Evolutionary conservation across 2,888 invertebrate genomes (phyloP).

Genomic region (Acleris cristana): DNA sequence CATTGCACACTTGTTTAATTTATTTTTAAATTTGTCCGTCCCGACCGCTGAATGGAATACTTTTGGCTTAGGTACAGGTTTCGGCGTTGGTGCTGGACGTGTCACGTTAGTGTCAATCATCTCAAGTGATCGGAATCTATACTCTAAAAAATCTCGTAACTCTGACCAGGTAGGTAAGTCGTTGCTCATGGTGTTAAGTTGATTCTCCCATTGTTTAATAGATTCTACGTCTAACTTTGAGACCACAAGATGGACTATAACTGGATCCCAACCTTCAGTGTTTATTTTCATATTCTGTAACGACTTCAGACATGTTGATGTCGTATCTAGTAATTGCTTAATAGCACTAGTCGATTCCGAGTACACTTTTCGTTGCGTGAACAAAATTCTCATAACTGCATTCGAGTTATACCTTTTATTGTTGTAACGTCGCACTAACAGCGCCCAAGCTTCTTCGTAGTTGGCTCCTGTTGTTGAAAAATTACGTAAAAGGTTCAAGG

Average conservation of each 20-base stretch:
- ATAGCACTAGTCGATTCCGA: constrained; percentile 31
- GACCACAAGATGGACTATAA: not conserved
- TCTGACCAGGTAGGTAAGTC: constrained; percentile 14
- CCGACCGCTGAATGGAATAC: not conserved
- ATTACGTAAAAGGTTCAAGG: constrained; percentile 38
- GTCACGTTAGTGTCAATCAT: constrained; percentile 3
- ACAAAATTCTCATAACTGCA: constrained; percentile 39
- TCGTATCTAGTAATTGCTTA: constrained; percentile 10
- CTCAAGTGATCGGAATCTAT: constrained; percentile 7
- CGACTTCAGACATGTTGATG: constrained; percentile 19
- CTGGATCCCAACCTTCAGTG: constrained; percentile 4
- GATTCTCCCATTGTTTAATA: constrained; percentile 11
- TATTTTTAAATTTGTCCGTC: not conserved
- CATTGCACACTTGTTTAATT: constrained; percentile 3
- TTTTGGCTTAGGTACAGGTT: constrained; percentile 7
- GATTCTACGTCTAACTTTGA: constrained; percentile 12
- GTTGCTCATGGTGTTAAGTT: constrained; percentile 5
- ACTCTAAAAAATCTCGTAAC: constrained; percentile 6
- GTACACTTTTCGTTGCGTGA: constrained; percentile 35
- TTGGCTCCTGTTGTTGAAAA: constrained; percentile 40
- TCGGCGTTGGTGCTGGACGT: constrained; percentile 1
- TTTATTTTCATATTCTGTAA: constrained; percentile 14
- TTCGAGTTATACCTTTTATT: constrained; percentile 43
- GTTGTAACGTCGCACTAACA: constrained; percentile 38
- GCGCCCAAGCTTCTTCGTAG: constrained; percentile 41